Evolutionary conservation across 2,888 invertebrate genomes (phyloP).

Genomic region (Mythimna ferrago): DNA sequence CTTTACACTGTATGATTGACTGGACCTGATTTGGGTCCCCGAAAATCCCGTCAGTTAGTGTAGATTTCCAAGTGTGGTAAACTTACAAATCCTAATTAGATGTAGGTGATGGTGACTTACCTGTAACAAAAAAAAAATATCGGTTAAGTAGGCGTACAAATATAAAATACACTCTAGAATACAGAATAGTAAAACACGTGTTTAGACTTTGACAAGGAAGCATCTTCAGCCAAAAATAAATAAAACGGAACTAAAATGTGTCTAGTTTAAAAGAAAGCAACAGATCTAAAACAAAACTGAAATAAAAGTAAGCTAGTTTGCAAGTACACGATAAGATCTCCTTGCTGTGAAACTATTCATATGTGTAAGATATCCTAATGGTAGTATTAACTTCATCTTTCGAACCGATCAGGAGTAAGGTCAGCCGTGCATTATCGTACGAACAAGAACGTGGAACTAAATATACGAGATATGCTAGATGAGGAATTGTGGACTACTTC

Average conservation of each 20-base stretch:
- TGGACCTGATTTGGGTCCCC: slow-evolving; percentile 39
- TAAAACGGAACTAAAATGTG: background rate
- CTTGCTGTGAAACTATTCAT: slow-evolving; percentile 75
- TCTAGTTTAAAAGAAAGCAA: background rate
- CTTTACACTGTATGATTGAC: slow-evolving; percentile 69
- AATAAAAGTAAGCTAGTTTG: slow-evolving; percentile 32
- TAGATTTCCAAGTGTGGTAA: background rate
- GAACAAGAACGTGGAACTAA: slow-evolving; percentile 54
- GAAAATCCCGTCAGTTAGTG: slow-evolving; percentile 12
- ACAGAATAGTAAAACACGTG: background rate
- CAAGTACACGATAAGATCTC: slow-evolving; percentile 67
- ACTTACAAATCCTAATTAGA: slow-evolving; percentile 14
- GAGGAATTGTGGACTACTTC: background rate
- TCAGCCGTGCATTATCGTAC: slow-evolving; percentile 74
- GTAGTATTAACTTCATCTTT: slow-evolving; percentile 82
- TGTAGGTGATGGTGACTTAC: slow-evolving; percentile 22
- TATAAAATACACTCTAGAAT: background rate
- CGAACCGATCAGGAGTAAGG: slow-evolving; percentile 78
- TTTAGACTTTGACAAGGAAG: background rate
- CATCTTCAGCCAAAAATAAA: background rate
- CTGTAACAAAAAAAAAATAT: slow-evolving; percentile 45
- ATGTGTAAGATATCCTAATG: slow-evolving; percentile 83
- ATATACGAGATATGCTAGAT: slow-evolving; percentile 38
- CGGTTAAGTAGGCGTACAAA: background rate
- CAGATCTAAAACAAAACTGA: background rate